phyloP scores from a whole-genome alignment of 2,113 vertebrate species.

The Archocentrus centrarchus region DNA sequence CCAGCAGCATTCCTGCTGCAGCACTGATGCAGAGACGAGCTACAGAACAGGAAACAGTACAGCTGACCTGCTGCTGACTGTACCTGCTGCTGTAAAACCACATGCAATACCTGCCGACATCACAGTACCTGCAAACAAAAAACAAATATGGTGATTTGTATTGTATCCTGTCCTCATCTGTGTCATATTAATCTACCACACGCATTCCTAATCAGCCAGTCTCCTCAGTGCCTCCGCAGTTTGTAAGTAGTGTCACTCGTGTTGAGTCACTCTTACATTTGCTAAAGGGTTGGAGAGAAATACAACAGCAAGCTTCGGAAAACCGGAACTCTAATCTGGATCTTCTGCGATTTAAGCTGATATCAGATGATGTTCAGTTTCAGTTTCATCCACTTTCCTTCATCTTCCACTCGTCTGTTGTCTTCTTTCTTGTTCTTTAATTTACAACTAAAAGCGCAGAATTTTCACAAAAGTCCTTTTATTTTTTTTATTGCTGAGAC shows the following conservation, averaged over 20 bases:
- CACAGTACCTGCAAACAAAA: not conserved
- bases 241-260: no score
- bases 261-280: not conserved
- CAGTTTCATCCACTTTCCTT: not conserved
- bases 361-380: not conserved
- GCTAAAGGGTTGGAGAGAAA: not conserved
- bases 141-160: not conserved
- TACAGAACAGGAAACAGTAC: not conserved
- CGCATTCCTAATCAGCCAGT: no score
- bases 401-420: not conserved
- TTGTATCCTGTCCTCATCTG: not conserved
- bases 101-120: not conserved
- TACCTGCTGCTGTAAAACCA: not conserved
- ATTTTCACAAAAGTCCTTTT: no score
- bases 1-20: not conserved
- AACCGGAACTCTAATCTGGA: not conserved
- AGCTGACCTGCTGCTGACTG: not conserved
- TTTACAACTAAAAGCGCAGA: not conserved
- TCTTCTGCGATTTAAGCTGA: not conserved
- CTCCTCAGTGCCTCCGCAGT: not conserved
- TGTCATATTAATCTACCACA: not conserved
- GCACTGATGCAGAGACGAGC: not conserved
- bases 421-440: not conserved
- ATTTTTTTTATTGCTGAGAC: not conserved
- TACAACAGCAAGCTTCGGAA: not conserved